Base-by-base conservation (phyloP, 1,140 invertebrate genomes). In the Thaumatotibia leucotreta region DNA sequence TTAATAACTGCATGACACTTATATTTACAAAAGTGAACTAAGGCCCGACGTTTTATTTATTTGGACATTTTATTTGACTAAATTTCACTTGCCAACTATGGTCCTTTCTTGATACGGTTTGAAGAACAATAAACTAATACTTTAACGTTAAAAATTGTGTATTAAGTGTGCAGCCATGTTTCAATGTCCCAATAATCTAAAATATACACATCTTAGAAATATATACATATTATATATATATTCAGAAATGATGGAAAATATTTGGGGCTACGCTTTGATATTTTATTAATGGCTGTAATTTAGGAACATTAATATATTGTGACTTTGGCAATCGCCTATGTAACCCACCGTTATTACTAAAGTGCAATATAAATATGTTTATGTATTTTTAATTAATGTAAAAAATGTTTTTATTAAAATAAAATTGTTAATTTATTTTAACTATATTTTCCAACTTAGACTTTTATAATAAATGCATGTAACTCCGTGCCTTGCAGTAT, bases 61-160 rank as follows among this genome's bases (percentile, higher is more conserved):
- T 29, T 24, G 24, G 24, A 14, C 23, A 14, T 27, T 22, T 58
- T 2, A 31, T 58, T 58, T 58, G 52, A 58, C 52, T n/a, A 54
- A 54, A 54, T 31, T 58, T 58, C 52, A 58, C 52, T 58, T 58
- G 52, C 52, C 52, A 58, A 29, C 14, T 61, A 61, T 32, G 31
- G 61, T 62, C 61, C 32, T 61, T 61, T 62, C 35, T 61, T 31
- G 58, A 14, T 62, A 0, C 11, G 29, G 32, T 33, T 62, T 23
- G 61, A 33, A 33, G 29, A 62, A 62, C 61, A 62, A 62, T 27
- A 58, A 3, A 22, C 17, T 4, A 49, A 50, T 50, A 23, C 10
- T 52, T 24, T 52, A 6, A 23, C 10, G 23, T 24, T 52, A 6
- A 14, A 8, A 20, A 20, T 45, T 45, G 8, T 20, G 4, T 45